A percentile compares a stretch with the other conserved stretches of the same genome.
These are phyloP conservation scores for Pachliopta kotzebuea DNA, from an alignment of 2,888 invertebrate genomes.

Conservation along the genomic window DNA sequence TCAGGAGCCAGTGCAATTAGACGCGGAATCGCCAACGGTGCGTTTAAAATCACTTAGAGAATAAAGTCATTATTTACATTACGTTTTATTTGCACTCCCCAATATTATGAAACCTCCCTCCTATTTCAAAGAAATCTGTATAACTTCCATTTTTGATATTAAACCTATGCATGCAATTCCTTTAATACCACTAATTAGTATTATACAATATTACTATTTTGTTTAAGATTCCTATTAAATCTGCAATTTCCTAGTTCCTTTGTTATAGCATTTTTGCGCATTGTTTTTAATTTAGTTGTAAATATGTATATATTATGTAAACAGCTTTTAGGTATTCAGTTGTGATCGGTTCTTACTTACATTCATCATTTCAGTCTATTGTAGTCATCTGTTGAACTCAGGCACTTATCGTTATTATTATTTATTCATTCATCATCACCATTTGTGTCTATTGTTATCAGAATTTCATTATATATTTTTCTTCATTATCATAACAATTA, in stretches of 20 bases:
- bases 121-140: too few species aligned
- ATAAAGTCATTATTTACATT: conserved; percentile 23
- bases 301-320: not conserved
- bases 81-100: conserved; percentile 2
- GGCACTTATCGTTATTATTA: too few species aligned
- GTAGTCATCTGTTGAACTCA: too few species aligned
- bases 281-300: not conserved
- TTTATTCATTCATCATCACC: not conserved
- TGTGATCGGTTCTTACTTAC: not conserved
- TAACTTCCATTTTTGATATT: not conserved
- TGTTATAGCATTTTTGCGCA: too few species aligned
- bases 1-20: conserved; percentile 40
- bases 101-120: conserved; percentile 7
- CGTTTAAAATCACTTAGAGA: conserved; percentile 33
- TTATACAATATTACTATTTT: too few species aligned
- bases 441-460: too few species aligned
- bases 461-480: not conserved
- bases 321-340: not conserved
- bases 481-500: not conserved
- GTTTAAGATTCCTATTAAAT: too few species aligned
- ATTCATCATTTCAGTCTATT: too few species aligned
- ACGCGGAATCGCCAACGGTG: conserved; percentile 42
- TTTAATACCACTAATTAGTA: not conserved
- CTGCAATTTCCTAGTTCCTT: too few species aligned
- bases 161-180: too few species aligned